Percentiles rank a stretch among this genome's conserved stretches.
Evolutionary conservation across 2,888 invertebrate species (phyloP).

Genomic region (Euzetes globulus): DNA sequence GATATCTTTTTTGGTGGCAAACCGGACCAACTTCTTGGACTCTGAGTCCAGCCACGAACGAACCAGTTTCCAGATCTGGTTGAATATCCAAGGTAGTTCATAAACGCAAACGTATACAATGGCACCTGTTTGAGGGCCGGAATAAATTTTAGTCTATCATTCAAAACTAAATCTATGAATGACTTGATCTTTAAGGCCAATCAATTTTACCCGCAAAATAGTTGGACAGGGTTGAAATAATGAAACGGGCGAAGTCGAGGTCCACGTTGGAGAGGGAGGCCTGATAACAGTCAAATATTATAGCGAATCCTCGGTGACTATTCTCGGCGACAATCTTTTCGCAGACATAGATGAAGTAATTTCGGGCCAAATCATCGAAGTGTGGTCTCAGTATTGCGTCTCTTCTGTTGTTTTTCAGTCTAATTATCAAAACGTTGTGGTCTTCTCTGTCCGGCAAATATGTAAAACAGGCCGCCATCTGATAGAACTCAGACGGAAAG

Average conservation of each 20-base stretch:
- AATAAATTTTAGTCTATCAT: too few relatives aligned
- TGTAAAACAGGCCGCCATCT: conserved; percentile 28
- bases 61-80: conserved; percentile 33
- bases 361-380: conserved; percentile 24
- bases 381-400: conserved; percentile 8
- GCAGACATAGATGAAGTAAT: conserved; percentile 30
- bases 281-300: conserved; percentile 33
- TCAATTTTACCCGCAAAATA: conserved; percentile 33
- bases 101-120: conserved; percentile 29
- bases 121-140: conserved; percentile 22
- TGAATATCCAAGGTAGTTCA: conserved; percentile 35
- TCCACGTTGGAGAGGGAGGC: conserved; percentile 35
- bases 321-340: conserved; percentile 28
- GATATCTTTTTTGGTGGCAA: conserved; percentile 26
- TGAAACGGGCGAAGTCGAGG: conserved; percentile 33
- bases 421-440: conserved; percentile 24
- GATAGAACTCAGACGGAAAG: conserved; percentile 35
- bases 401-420: conserved; percentile 24
- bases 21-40: conserved; percentile 27
- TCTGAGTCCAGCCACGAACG: conserved; percentile 34
- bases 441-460: conserved; percentile 32
- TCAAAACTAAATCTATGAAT: too few relatives aligned
- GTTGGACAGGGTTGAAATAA: conserved; percentile 32
- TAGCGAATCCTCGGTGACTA: conserved; percentile 25
- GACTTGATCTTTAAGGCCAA: too few relatives aligned